These are phyloP conservation scores for Threskiornis aethiopicus DNA, from an alignment of 2,797 vertebrate species.

Conservation along the genomic window DNA sequence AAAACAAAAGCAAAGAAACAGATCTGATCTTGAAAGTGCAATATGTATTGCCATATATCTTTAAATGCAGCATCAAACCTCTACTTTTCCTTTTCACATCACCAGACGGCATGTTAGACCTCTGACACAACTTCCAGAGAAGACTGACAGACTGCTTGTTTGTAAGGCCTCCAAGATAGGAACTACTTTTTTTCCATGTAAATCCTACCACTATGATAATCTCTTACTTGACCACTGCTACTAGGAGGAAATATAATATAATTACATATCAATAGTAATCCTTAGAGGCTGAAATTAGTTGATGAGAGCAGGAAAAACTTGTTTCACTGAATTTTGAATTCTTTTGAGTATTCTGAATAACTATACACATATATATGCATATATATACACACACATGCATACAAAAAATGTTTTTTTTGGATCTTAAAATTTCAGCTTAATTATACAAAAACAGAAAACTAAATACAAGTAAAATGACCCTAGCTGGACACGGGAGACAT, in stretches of 20 bases:
- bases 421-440: not conserved
- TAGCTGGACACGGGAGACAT: not conserved
- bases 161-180: not conserved
- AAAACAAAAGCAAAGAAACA: not conserved
- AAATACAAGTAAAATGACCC: not conserved
- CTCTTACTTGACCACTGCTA: not conserved
- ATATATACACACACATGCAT: not conserved
- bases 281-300: not conserved
- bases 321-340: not conserved
- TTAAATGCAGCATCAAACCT: not conserved
- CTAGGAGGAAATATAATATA: not conserved
- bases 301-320: not conserved
- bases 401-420: not conserved
- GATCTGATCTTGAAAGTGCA: not conserved
- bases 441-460: not conserved
- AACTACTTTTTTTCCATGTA: not conserved
- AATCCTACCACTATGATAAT: not conserved
- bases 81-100: not conserved
- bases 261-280: not conserved
- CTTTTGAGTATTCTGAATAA: not conserved
- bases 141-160: not conserved
- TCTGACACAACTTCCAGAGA: not conserved
- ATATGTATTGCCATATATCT: not conserved
- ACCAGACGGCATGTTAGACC: fast-evolving
- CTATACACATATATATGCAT: too few species aligned